Base-by-base conservation (phyloP, 2,113 vertebrate species). In the Thryonomys swinderianus region DNA sequence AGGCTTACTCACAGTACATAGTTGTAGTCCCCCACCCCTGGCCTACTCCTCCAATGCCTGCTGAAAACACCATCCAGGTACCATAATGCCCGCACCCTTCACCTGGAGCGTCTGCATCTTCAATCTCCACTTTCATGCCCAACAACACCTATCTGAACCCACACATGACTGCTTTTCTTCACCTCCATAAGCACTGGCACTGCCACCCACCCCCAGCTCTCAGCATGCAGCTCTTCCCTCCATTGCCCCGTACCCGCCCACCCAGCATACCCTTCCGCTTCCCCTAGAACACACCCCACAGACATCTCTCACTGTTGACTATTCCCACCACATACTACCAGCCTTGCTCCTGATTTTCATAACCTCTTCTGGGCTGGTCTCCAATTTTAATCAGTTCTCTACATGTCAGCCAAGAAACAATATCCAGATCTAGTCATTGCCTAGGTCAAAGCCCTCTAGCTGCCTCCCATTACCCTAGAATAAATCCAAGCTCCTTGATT, bases 391-490 rank as follows among this genome's bases (percentile, higher is more conserved):
- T 69, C 76, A 83, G 48, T 20, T 76, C 40, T 79, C 30, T 5
- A 84, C 21, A 51, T 0, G 61, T 57, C 37, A 92, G 48, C 40
- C 57, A 57, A 81, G 53, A 81, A 34, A 37, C 23, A 74, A 73
- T 42, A 42, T 27, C 69, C 62, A 73, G 88, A 82, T 32, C 61
- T 30, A 59, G 40, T 88, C 73, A 57, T 11, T 84, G 13, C 3
- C 89, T 53, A 53, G n/a, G 40, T 88, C 62, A 78, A 83, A 94
- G 88, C 40, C 51, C 17, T 94, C 40, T 40, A 73, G 61, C 21
- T 1, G 32, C 45, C 40, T 90, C 69, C 71, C 48, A 2, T 59
- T 59, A 59, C 62, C 64, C 32, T 61, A 82, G 57, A 93, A 79
- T 55, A 81, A 95, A 69, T 16, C n/a, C 16, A 80, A 62, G 64